Percentiles rank a stretch among this genome's conserved stretches.
These are phyloP conservation scores for Eupithecia insigniata DNA, from an alignment of 2,888 invertebrate species.

Conservation along the genomic window DNA sequence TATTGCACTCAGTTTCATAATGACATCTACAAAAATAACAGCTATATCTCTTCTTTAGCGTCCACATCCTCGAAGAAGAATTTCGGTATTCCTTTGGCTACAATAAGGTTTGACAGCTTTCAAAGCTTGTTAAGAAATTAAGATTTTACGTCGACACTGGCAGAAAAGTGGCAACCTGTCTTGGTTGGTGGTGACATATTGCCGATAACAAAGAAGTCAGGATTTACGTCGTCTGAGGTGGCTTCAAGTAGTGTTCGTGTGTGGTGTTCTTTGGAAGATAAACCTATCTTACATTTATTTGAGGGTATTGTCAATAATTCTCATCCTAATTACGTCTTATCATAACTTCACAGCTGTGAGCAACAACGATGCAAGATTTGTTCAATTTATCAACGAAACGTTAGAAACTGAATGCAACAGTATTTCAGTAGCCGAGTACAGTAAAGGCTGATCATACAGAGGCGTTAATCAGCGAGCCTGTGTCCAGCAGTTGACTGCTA, in stretches of 20 bases:
- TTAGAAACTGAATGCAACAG: neutral
- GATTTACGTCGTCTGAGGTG: neutral
- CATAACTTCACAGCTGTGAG: neutral
- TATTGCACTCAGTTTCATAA: too few species aligned
- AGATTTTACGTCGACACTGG: too few species aligned
- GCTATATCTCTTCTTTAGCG: too few species aligned
- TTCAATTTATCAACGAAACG: too few species aligned
- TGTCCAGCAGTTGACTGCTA: neutral
- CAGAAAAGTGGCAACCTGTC: too few species aligned
- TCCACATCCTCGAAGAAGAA: too few species aligned
- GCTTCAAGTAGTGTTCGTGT: neutral
- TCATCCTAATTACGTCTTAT: neutral
- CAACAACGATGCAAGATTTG: neutral
- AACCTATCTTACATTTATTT: neutral
- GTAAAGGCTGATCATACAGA: neutral
- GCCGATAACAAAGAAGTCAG: too few species aligned
- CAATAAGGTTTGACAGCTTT: too few species aligned
- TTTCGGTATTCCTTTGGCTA: too few species aligned
- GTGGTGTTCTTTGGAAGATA: neutral
- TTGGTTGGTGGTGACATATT: too few species aligned
- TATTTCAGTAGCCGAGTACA: neutral
- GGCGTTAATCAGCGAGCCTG: neutral
- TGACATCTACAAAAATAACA: too few species aligned
- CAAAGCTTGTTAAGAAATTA: too few species aligned
- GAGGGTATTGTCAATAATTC: neutral